A percentile compares a stretch with the other conserved stretches of the same genome.
Evolutionary conservation across 2,888 invertebrate species (phyloP).

Genomic region (Polydrusus cervinus): DNA sequence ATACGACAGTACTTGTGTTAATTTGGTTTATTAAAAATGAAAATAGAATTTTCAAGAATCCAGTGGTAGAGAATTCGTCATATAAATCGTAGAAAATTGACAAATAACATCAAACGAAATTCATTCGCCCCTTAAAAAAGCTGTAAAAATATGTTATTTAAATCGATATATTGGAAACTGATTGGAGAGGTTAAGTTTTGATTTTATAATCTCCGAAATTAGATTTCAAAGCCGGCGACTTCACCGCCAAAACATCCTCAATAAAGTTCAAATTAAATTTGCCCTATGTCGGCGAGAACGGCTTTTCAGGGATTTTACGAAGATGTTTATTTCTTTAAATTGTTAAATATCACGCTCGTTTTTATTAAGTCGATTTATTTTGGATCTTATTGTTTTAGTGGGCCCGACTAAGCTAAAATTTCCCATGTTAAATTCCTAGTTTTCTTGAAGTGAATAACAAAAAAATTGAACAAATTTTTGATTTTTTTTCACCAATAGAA

Average conservation of each 20-base stretch:
- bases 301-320: background rate
- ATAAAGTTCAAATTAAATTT: conserved; percentile 40
- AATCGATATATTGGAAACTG: conserved; percentile 30
- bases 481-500: too few relatives aligned
- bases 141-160: conserved; percentile 39
- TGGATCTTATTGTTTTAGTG: too few relatives aligned
- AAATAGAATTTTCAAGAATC: too few relatives aligned
- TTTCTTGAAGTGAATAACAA: too few relatives aligned
- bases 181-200: conserved; percentile 33
- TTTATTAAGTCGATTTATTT: background rate
- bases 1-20: too few relatives aligned
- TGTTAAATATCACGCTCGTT: background rate
- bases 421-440: too few relatives aligned
- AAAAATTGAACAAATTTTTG: too few relatives aligned
- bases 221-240: conserved; percentile 35
- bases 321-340: conserved; percentile 19
- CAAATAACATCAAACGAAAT: conserved; percentile 37
- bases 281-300: conserved; percentile 9
- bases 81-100: conserved; percentile 15
- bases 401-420: too few relatives aligned
- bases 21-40: too few relatives aligned
- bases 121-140: conserved; percentile 12
- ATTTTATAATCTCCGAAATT: conserved; percentile 35
- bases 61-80: background rate
- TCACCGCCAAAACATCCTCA: conserved; percentile 30